These are phyloP conservation scores for Notiomystis cincta DNA, from an alignment of 2,113 vertebrate species.

Conservation along the genomic window DNA sequence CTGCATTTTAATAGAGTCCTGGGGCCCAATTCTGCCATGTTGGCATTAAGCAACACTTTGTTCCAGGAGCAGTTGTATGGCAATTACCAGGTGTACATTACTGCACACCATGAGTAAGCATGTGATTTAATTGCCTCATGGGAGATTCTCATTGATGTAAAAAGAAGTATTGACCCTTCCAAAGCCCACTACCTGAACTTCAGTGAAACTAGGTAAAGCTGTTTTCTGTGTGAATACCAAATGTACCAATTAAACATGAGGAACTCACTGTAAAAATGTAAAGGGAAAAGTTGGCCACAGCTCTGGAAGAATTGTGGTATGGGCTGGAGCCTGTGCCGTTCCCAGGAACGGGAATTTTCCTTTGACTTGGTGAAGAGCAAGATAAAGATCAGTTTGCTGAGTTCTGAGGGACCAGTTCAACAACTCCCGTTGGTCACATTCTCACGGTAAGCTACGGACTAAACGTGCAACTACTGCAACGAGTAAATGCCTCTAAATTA, in stretches of 20 bases:
- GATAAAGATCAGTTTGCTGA: constrained; percentile 22
- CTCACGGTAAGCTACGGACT: background rate
- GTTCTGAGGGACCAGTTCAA: constrained; percentile 18
- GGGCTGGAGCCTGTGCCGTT: background rate
- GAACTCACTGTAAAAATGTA: background rate
- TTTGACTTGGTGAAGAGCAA: background rate
- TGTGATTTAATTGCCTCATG: constrained; percentile 5
- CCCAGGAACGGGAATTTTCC: constrained; percentile 18
- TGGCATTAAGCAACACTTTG: background rate
- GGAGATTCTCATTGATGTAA: background rate
- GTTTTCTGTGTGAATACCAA: background rate
- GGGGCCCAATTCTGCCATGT: background rate
- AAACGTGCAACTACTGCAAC: background rate
- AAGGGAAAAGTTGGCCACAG: background rate
- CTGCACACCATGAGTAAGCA: constrained; percentile 6
- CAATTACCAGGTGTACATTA: constrained; percentile 9
- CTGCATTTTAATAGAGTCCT: background rate
- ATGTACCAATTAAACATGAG: background rate
- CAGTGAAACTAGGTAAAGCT: background rate
- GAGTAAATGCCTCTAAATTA: background rate
- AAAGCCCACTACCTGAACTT: background rate
- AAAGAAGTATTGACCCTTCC: background rate
- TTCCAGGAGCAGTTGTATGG: background rate
- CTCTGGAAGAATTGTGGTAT: background rate
- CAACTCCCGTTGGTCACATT: constrained; percentile 25